Evolutionary conservation across 2,113 vertebrate species (phyloP).

Genomic region (Barbus barbus): DNA sequence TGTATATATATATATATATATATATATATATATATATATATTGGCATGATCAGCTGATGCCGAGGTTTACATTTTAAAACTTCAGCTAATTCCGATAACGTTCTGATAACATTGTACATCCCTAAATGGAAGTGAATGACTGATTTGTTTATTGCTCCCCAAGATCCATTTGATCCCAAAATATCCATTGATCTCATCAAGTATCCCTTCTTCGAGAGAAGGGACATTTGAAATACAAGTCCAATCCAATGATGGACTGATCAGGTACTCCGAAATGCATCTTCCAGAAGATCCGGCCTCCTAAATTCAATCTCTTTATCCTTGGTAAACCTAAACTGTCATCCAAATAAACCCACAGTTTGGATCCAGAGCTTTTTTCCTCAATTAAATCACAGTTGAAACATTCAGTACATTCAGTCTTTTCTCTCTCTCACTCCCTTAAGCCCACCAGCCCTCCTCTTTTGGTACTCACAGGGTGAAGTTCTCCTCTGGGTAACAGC

Average conservation of each 20-base stretch:
- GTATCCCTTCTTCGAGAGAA: neutral
- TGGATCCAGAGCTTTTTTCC: neutral
- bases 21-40: no score
- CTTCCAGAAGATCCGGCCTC: neutral
- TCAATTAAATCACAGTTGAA: neutral
- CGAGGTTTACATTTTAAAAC: no score
- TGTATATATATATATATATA: no score
- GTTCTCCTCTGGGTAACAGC: conserved; percentile 92
- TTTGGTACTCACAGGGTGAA: conserved; percentile 82
- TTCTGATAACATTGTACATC: no score
- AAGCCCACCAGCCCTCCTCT: neutral
- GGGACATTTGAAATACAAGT: conserved; percentile 25
- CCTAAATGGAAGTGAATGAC: neutral
- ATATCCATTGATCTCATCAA: neutral
- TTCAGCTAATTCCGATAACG: no score
- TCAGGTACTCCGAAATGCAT: neutral
- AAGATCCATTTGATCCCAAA: neutral
- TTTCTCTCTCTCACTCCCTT: neutral
- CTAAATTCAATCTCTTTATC: conserved; percentile 27
- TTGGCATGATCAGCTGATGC: no score
- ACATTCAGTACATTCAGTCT: neutral
- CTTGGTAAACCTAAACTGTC: conserved; percentile 15
- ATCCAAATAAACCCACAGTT: neutral
- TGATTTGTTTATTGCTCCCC: neutral
- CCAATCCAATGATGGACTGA: neutral